Evolutionary conservation across 1,140 invertebrate species (phyloP), one percentile per base, ranked within the genome.

Genomic region (Bombus turneri): DNA sequence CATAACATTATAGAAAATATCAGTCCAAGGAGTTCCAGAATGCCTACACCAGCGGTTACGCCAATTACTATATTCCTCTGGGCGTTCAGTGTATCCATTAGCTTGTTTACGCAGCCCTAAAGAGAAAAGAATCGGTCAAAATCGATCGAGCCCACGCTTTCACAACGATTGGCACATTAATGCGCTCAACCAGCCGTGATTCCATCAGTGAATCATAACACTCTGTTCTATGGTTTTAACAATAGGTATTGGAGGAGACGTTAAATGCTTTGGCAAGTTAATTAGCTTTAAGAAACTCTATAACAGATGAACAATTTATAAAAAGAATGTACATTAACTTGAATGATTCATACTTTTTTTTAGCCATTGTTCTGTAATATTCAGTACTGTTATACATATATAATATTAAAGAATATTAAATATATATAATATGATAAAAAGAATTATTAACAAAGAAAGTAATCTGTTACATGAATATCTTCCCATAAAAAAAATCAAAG

Each of bases 1-100:
- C 97, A 98, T 34, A 98, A 95, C 87, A 98, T 96, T 91, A 98
- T 95, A 3, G 97, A 97, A 91, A 98, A 98, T 73, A 98, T 96
- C 89, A 98, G 95, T 59, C 97, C 97, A 43, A 98, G 92, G 71
- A 98, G 93, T 95, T 98, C 96, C 84, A 97, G 86, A 28, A 96
- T 94, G 59, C 97, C 96, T 69, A 98, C 95, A 37, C 96, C 96
- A 77, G 97, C 96, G 0, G 96, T 96, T 15, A 97, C 94, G 47
- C 96, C 96, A 68, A 98, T 95, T 62, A 98, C 95, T 64, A 97
- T 95, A 57, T 95, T 95, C 88, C 96, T 95, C 87, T 97, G 96
- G 34, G 95, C 95, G 59, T 96, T 93, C 68, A 98, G 93, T 41
- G 95, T 95, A 2, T 96, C 94, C 78, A 97, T 95, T 85, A 98